Conservation (phyloP, 2,888 invertebrate genomes). For the Phytoseiulus persimilis region DNA sequence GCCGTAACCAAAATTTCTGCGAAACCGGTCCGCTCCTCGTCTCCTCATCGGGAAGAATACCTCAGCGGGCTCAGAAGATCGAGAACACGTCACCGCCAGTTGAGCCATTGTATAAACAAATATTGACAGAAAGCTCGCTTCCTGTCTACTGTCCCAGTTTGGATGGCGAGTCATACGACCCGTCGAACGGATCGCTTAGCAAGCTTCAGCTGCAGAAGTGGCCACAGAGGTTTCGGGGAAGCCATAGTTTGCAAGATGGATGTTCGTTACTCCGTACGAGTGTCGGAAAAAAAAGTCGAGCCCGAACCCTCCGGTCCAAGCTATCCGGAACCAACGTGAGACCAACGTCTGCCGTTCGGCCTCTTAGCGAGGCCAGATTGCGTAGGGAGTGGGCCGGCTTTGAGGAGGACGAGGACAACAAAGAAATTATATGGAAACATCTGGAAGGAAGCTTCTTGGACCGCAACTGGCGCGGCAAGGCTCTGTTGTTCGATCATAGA, state of each 20-base stretch:
- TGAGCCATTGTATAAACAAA: not conserved
- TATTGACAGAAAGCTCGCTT: not conserved
- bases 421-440: not conserved
- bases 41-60: not conserved
- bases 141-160: not conserved
- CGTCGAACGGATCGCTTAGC: not conserved
- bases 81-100: not conserved
- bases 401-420: not conserved
- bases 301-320: not conserved
- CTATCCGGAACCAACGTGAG: not conserved
- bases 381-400: not conserved
- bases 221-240: not conserved
- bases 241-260: not conserved
- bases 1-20: not conserved
- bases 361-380: not conserved
- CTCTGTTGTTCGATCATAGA: not conserved
- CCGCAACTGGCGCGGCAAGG: not conserved
- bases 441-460: not conserved
- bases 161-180: not conserved
- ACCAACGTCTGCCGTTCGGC: not conserved
- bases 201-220: not conserved
- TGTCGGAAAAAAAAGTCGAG: not conserved
- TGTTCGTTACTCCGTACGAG: not conserved
- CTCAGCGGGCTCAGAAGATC: not conserved
- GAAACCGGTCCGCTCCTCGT: not conserved